Conservation (phyloP, 2,888 invertebrate genomes). For the Bimastos eiseni region DNA sequence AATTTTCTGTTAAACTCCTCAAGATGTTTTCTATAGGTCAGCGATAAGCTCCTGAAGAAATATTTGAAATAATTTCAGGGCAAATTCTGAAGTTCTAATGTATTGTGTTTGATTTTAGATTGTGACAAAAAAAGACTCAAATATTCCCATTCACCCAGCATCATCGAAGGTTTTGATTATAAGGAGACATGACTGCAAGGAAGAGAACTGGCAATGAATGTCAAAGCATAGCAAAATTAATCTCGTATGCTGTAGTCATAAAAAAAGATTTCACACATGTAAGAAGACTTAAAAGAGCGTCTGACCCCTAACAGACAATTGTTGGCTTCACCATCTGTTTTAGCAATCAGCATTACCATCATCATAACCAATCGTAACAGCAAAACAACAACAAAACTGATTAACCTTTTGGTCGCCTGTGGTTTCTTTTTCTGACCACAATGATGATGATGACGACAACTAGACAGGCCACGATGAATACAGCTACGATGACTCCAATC, state of each 20-base stretch:
- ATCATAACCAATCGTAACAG: neutral
- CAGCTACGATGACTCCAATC: neutral
- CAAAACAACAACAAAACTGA: neutral
- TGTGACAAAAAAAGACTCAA: too few relatives aligned
- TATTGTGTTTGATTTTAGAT: too few relatives aligned
- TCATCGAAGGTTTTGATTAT: neutral
- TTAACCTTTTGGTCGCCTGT: conserved; percentile 24
- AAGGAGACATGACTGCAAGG: neutral
- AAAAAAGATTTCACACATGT: neutral
- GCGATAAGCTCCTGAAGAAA: too few relatives aligned
- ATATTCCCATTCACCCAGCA: too few relatives aligned
- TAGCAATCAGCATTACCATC: neutral
- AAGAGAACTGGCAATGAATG: neutral
- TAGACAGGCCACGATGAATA: neutral
- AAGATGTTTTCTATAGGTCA: too few relatives aligned
- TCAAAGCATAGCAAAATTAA: neutral
- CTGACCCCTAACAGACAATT: too few relatives aligned
- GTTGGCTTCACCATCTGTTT: neutral
- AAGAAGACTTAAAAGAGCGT: too few relatives aligned
- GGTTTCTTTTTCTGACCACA: conserved; percentile 16
- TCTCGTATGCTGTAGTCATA: neutral
- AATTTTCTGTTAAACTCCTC: too few relatives aligned
- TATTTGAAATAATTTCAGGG: too few relatives aligned
- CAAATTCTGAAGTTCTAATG: too few relatives aligned
- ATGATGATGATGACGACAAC: conserved; percentile 26